A percentile compares a stretch with the other conserved stretches of the same genome.
These are phyloP conservation scores for Xestoiulus laeticollis DNA, from an alignment of 2,888 invertebrate species.

Conservation along the genomic window DNA sequence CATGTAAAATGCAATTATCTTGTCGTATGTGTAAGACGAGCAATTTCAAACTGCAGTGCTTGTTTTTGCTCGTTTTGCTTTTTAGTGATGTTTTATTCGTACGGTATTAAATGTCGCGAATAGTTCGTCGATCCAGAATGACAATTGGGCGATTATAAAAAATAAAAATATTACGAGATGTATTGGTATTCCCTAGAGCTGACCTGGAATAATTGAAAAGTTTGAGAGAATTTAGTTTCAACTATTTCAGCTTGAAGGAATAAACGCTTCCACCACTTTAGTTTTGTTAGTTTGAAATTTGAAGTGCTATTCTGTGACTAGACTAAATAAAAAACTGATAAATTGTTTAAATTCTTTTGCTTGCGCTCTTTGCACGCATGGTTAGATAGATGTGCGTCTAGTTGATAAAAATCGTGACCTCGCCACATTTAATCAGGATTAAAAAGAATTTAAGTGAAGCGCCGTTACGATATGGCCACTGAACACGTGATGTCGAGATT, in stretches of 20 bases:
- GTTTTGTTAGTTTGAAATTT: too few species aligned
- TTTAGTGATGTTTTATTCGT: slow-evolving; percentile 14
- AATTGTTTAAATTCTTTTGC: too few species aligned
- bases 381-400: too few species aligned
- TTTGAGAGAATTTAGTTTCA: not conserved
- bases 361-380: too few species aligned
- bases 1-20: slow-evolving; percentile 34
- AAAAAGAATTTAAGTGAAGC: too few species aligned
- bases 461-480: too few species aligned
- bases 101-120: slow-evolving; percentile 16
- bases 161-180: not conserved
- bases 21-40: slow-evolving; percentile 3
- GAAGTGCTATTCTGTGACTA: too few species aligned
- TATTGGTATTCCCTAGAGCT: not conserved
- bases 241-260: not conserved
- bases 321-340: too few species aligned
- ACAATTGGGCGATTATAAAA: not conserved
- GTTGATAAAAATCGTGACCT: too few species aligned
- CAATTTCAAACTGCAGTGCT: not conserved
- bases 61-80: not conserved
- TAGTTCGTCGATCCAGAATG: slow-evolving; percentile 21
- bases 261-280: not conserved
- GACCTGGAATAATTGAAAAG: not conserved
- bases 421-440: too few species aligned
- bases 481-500: too few species aligned